Evolutionary conservation across 2,797 vertebrate species (phyloP).

Genomic region (Scarus forsteni): DNA sequence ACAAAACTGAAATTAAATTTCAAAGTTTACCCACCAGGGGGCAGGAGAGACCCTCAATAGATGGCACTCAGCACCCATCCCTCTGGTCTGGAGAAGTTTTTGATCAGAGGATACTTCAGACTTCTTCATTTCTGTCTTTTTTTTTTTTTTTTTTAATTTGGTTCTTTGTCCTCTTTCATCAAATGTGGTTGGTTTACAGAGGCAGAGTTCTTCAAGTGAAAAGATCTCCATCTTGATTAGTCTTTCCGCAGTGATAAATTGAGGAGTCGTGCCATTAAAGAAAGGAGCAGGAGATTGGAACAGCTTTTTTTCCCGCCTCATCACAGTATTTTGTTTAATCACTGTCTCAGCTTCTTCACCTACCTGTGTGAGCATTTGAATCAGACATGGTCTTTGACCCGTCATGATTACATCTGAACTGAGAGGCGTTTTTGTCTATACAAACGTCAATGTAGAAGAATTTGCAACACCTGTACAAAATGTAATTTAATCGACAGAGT

Average conservation of each 20-base stretch:
- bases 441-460: too few species aligned
- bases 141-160: background rate
- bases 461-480: too few species aligned
- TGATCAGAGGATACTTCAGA: conserved; percentile 25
- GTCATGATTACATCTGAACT: background rate
- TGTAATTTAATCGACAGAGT: too few species aligned
- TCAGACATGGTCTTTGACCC: background rate
- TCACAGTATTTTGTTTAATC: conserved; percentile 7
- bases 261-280: conserved; percentile 17
- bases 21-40: conserved; percentile 60
- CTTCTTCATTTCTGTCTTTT: conserved; percentile 12
- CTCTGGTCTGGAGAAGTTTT: conserved; percentile 33
- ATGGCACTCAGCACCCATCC: background rate
- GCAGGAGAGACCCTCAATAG: conserved; percentile 66
- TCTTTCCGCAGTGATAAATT: conserved; percentile 15
- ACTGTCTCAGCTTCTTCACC: background rate
- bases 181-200: conserved; percentile 2
- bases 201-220: conserved; percentile 18
- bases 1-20: conserved; percentile 10
- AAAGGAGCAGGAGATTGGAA: conserved; percentile 8
- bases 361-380: background rate
- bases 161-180: conserved; percentile 19
- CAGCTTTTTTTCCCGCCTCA: background rate
- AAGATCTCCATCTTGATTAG: conserved; percentile 35
- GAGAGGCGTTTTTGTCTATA: too few species aligned